Evolutionary conservation across 2,888 invertebrate species (phyloP), one percentile per base, ranked within the genome.

Genomic region (Ditula angustiorana): DNA sequence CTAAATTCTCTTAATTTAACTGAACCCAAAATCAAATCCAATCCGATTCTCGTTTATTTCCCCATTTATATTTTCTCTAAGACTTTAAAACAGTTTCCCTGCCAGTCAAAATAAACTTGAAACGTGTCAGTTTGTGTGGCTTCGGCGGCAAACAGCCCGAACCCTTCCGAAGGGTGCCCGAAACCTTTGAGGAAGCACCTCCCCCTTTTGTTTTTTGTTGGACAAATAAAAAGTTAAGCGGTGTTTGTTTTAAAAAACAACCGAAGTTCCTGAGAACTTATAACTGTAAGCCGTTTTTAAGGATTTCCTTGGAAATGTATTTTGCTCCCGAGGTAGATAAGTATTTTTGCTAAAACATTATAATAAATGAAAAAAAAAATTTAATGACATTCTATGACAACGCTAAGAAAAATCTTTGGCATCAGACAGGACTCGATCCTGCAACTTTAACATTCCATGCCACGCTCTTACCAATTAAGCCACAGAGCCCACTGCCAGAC

Each of bases 151-250:
- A n/a, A n/a, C n/a, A n/a, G n/a, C n/a, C n/a, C n/a, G n/a, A 57
- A 56, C 88, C 88, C 88, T 87, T 88, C 80, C 72, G 68, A 47
- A 26, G 37, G 46, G 62, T 49, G 47, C 66, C 74, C 68, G 90
- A 91, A 91, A 85, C 91, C 91, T 85, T 86, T 81, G 78, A 91
- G 78, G 90, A 90, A 89, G 89, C 87, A 82, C 88, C 86, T 85
- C 88, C 91, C 90, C 87, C 41, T 41, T 71, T 73, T 59, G 58
- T 63, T 74, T 73, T 71, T 69, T 76, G 76, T 71, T 71, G 71
- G 69, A 72, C 69, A 78, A 79, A 80, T 79, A 82, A 82, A 82
- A 81, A 82, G 86, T 87, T 86, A 85, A 79, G 80, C 76, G 71
- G 72, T 63, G 63, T 63, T 63, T 63, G 68, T 69, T 68, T 70